Conservation (phyloP, 2,797 vertebrate species). For the Poeciliopsis presidionis region DNA sequence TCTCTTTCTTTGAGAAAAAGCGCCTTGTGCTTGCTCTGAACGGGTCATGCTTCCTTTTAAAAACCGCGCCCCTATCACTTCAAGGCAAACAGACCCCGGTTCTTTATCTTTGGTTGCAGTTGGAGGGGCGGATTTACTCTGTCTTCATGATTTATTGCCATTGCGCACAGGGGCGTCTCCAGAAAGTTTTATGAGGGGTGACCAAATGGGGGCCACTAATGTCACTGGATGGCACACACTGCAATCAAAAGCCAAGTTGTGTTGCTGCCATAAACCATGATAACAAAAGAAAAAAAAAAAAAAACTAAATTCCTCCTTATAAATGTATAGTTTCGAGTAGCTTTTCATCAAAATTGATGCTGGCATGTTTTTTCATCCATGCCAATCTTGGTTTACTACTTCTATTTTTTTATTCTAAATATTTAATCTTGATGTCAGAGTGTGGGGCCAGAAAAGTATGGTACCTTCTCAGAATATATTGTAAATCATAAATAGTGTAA, state of each 20-base stretch:
- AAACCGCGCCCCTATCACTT: slow-evolving; percentile 62
- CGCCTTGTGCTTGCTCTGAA: slow-evolving; percentile 36
- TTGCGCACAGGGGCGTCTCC: slow-evolving; percentile 10
- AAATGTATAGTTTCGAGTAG: neutral
- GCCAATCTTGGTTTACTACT: neutral
- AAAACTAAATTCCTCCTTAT: neutral
- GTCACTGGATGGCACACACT: neutral
- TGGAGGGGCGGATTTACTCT: slow-evolving; percentile 45
- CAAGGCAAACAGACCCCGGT: slow-evolving; percentile 15
- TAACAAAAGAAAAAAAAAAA: neutral
- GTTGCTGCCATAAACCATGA: neutral
- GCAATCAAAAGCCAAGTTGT: neutral
- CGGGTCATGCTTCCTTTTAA: slow-evolving; percentile 42
- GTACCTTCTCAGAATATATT: neutral
- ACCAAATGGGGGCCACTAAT: neutral
- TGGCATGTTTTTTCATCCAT: neutral
- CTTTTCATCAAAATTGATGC: neutral
- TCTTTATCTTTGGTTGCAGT: slow-evolving; percentile 47
- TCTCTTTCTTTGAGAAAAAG: slow-evolving; percentile 4
- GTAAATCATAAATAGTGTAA: neutral
- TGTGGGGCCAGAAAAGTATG: neutral
- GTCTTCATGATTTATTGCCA: slow-evolving; percentile 54
- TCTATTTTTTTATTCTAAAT: neutral
- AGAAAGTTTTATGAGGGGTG: neutral
- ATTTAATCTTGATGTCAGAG: neutral